Evolutionary conservation across 2,113 vertebrate species (phyloP), one percentile per base, ranked within the genome.

Genomic region (Solea senegalensis): DNA sequence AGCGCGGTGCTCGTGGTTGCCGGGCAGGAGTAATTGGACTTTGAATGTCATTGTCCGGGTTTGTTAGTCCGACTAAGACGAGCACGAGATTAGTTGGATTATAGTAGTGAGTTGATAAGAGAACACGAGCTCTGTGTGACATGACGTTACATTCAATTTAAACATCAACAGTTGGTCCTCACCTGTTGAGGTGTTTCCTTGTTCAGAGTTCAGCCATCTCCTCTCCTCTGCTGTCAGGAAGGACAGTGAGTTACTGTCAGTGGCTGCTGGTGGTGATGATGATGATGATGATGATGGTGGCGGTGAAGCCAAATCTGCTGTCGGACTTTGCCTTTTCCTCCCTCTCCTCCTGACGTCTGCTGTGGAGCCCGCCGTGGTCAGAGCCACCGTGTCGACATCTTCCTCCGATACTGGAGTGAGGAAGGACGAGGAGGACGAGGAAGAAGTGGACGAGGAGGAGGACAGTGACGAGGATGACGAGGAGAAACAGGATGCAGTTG

Each of bases 141-240:
- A 45, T 11, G 45, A 48, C 4, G 14, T 13, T 48, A 48, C 45
- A 11, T 46, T 3, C 9, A 6, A 46, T 8, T 6, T 12, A 11
- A 46, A 46, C 5, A 48, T 48, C 11, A 5, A 48, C 4, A 15
- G 5, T 4, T 34, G 5, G 2, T 46, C 13, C 51, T 65, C 21
- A 77, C 75, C 86, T 75, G 66, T 0, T 0, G 65, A 72, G 7
- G 51, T 5, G 48, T n/a, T 7, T 21, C 9, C 66, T 7, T 62
- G 50, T 8, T 83, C 86, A 0, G 14, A 26, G 6, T 71, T 71
- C 69, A 89, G 58, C 90, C 89, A 89, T 8, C 70, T 70, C 49
- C 67, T 80, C 72, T 90, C 87, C 77, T 88, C 90, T 2, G 63
- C 74, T 0, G 89, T 90, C 11, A 82, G 78, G 65, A 82, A 86